Conservation (phyloP, 2,888 invertebrate species). For the Hermaeophaga mercurialis region DNA sequence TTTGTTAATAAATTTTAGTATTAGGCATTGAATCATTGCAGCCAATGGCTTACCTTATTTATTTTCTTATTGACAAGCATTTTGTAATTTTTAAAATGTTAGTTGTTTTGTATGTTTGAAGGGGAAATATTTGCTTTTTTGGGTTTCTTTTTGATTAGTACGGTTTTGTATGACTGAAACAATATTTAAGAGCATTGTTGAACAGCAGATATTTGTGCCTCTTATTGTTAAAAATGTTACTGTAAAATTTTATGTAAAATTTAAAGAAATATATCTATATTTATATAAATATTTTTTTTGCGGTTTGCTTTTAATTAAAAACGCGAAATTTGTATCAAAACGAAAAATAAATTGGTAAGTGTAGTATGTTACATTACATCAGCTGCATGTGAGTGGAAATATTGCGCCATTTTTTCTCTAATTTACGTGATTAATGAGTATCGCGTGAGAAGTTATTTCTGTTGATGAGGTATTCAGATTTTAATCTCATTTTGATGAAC, state of each 20-base stretch:
- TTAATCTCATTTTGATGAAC: too few relatives aligned
- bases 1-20: slow-evolving; percentile 18
- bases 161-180: slow-evolving; percentile 1
- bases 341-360: too few relatives aligned
- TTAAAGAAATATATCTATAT: slow-evolving; percentile 24
- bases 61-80: slow-evolving; percentile 24
- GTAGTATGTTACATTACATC: too few relatives aligned
- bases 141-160: background rate
- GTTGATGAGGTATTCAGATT: too few relatives aligned
- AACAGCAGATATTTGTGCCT: slow-evolving; percentile 31
- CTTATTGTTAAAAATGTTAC: slow-evolving; percentile 27
- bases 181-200: slow-evolving; percentile 10
- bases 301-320: too few relatives aligned
- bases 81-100: slow-evolving; percentile 23
- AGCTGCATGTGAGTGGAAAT: too few relatives aligned
- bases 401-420: too few relatives aligned
- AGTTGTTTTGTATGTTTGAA: slow-evolving; percentile 18
- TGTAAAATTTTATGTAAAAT: slow-evolving; percentile 23
- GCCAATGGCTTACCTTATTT: slow-evolving; percentile 27
- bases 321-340: too few relatives aligned
- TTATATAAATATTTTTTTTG: slow-evolving; percentile 5
- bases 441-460: too few relatives aligned
- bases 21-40: slow-evolving; percentile 20
- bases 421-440: too few relatives aligned
- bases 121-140: slow-evolving; percentile 25